Evolutionary conservation across 2,113 vertebrate species (phyloP), one percentile per base, ranked within the genome.

Genomic region (Gymnorhina tibicen): DNA sequence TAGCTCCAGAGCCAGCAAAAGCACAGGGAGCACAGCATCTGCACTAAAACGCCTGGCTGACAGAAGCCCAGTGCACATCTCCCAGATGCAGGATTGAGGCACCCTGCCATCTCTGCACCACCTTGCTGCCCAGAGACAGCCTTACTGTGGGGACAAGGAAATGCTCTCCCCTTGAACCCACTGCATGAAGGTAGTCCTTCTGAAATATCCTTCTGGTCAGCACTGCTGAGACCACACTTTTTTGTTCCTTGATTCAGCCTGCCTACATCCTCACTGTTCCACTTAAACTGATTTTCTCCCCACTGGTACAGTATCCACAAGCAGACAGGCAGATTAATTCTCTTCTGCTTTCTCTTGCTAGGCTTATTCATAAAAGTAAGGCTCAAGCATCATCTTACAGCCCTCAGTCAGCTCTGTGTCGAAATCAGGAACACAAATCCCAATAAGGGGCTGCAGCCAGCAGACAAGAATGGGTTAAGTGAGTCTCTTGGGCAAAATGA

Each of bases 391-490:
- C 49, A 18, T 24, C 27, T 78, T 52, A 33, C 10, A 87, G 83
- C 42, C 42, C 18, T 80, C 67, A 41, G n/a, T 30, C 62, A 93
- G 68, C 23, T 68, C 39, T 70, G 33, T 3, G 1, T 23, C 4
- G 0, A 79, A 82, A 62, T 24, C 22, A 60, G 49, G 53, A 75
- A 27, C 35, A 60, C 24, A 76, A 67, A 76, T n/a, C 23, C 33
- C 3, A 0, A 26, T 2, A 55, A 68, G 1, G 35, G 32, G 66
- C 63, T 87, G 58, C 62, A 83, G 58, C 28, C 37, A 86, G 35
- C n/a, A 82, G 49, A 58, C 44, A 82, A 30, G 66, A 91, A 95
- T 2, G 82, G 63, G 91, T 96, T 96, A 91, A 95, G 26, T 4
- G 24, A 80, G 50, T 58, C 50, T 80, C 53, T 53, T 37, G 21